Percentiles rank a stretch among this genome's conserved stretches.
phyloP scores from a whole-genome alignment of 2,888 invertebrate species.

The Eubasilissa splendida region DNA sequence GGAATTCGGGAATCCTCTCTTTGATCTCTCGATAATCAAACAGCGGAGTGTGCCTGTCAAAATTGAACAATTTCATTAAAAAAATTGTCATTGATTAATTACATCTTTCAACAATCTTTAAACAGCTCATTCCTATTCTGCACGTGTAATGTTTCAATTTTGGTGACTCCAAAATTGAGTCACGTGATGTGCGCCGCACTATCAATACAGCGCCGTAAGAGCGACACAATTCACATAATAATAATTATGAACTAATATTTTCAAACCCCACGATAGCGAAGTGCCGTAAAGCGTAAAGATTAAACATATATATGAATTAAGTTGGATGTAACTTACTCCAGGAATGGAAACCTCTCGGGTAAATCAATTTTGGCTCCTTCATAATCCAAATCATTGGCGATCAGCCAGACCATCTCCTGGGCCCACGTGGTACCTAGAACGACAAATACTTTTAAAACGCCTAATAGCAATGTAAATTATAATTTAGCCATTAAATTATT shows the following conservation, averaged over 20 bases:
- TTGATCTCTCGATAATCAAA: slow-evolving; percentile 65
- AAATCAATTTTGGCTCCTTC: slow-evolving; percentile 72
- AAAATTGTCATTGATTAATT: neutral
- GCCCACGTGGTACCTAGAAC: slow-evolving; percentile 82
- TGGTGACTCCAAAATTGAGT: too few relatives aligned
- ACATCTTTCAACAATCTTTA: neutral
- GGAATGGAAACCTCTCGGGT: slow-evolving; percentile 79
- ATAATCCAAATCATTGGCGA: slow-evolving; percentile 76
- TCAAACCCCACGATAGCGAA: too few relatives aligned
- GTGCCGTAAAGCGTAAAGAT: too few relatives aligned
- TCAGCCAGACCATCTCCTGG: slow-evolving; percentile 83
- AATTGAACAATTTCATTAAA: neutral
- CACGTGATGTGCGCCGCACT: too few relatives aligned
- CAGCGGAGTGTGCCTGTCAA: slow-evolving; percentile 63
- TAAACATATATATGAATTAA: slow-evolving; percentile 8
- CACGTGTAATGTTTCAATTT: too few relatives aligned
- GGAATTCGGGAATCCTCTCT: slow-evolving; percentile 60
- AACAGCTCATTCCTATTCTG: too few relatives aligned
- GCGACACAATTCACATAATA: neutral
- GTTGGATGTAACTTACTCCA: slow-evolving; percentile 73
- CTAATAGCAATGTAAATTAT: too few relatives aligned
- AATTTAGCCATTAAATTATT: too few relatives aligned
- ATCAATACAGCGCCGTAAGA: too few relatives aligned
- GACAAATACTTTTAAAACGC: neutral
- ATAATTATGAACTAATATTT: too few relatives aligned